Evolutionary conservation across 2,888 invertebrate species (phyloP).

Genomic region (Carterocephalus palaemon): DNA sequence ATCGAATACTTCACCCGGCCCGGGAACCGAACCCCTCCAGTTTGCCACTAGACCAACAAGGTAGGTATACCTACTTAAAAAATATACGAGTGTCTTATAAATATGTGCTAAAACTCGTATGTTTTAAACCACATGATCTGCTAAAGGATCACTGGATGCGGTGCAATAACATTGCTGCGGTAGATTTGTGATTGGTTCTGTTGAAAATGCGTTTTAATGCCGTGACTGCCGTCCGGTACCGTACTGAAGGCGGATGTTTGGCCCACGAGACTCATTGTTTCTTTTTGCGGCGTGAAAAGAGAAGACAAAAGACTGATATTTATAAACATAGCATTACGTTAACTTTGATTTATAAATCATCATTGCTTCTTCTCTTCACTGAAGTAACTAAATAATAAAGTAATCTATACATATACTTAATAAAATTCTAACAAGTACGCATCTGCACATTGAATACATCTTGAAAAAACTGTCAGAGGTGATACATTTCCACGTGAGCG

Average conservation of each 20-base stretch:
- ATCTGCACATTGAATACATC: too few species aligned
- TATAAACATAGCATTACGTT: slow-evolving; percentile 38
- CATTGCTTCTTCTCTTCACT: slow-evolving; percentile 1
- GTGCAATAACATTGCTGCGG: slow-evolving; percentile 9
- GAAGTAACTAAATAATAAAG: too few species aligned
- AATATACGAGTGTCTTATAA: too few species aligned
- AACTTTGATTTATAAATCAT: slow-evolving; percentile 16
- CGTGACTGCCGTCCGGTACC: slow-evolving; percentile 4
- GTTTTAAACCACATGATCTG: background rate
- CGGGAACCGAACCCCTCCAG: too few species aligned
- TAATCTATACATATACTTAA: background rate
- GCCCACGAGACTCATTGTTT: slow-evolving; percentile 42
- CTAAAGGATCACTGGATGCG: background rate
- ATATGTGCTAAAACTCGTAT: too few species aligned
- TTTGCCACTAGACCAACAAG: too few species aligned
- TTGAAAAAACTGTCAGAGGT: too few species aligned
- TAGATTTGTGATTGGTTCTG: slow-evolving; percentile 21
- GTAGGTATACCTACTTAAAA: too few species aligned
- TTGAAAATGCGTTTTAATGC: slow-evolving; percentile 15
- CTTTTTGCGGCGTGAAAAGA: slow-evolving; percentile 38
- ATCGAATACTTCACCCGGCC: too few species aligned
- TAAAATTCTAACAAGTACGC: too few species aligned
- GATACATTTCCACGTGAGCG: too few species aligned
- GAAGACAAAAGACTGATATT: slow-evolving; percentile 38
- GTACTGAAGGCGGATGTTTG: slow-evolving; percentile 40